These are phyloP conservation scores for Gracilinanus agilis DNA, from an alignment of 2,113 vertebrate genomes.

Conservation along the genomic window DNA sequence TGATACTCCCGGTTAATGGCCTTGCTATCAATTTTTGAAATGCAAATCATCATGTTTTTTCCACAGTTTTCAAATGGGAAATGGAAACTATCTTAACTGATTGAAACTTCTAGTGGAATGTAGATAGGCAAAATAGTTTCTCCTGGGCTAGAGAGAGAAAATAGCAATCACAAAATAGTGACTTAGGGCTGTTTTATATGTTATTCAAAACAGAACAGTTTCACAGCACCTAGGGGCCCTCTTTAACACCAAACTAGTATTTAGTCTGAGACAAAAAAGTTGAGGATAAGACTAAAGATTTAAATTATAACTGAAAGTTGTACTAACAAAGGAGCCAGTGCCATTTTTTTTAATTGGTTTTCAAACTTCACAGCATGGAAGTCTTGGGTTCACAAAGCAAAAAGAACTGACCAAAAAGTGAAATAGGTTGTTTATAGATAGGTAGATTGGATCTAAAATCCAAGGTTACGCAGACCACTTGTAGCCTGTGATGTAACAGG, in stretches of 20 bases:
- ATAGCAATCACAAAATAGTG: conserved; percentile 51
- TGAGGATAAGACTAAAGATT: not conserved
- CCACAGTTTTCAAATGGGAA: conserved; percentile 54
- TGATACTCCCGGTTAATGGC: conserved; percentile 36
- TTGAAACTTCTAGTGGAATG: conserved; percentile 51
- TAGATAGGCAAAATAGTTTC: conserved; percentile 29
- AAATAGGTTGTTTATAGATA: not conserved
- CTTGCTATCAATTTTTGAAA: conserved; percentile 50
- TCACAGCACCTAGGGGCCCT: not conserved
- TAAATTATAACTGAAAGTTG: conserved; percentile 41
- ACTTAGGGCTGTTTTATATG: conserved; percentile 53
- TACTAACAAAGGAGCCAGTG: too few relatives aligned
- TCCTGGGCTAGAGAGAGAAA: conserved; percentile 54
- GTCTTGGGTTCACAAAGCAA: not conserved
- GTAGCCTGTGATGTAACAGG: not conserved
- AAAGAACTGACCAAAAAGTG: not conserved
- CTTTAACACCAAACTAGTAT: conserved; percentile 1
- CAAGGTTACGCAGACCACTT: not conserved
- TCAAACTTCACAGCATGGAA: not conserved
- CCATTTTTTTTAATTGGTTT: conserved; percentile 11
- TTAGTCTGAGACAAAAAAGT: conserved; percentile 19
- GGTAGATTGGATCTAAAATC: not conserved
- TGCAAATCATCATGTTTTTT: conserved; percentile 51
- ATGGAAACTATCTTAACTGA: conserved; percentile 40
- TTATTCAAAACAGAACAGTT: conserved; percentile 38